A percentile compares a stretch with the other conserved stretches of the same genome.
These are phyloP conservation scores for Rhimphoctona megacephalus DNA, from an alignment of 2,888 invertebrate species.

Conservation along the genomic window DNA sequence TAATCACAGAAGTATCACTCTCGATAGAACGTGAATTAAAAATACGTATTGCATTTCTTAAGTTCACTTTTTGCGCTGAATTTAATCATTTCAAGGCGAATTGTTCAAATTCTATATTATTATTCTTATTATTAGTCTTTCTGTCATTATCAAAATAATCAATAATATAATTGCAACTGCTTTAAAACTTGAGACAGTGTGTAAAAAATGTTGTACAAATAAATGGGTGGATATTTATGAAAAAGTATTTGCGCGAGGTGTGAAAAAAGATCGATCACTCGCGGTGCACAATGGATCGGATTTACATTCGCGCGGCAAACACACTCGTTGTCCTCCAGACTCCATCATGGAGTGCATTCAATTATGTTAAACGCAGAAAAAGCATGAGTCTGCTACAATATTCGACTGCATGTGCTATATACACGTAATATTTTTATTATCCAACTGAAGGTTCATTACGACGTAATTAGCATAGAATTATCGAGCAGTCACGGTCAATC, in stretches of 20 bases:
- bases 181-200: no score
- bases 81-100: background rate
- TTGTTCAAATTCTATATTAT: background rate
- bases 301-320: conserved; percentile 21
- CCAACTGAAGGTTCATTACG: background rate
- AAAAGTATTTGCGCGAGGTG: background rate
- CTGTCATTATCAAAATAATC: background rate
- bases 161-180: background rate
- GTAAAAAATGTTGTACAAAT: background rate
- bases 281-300: conserved; percentile 23
- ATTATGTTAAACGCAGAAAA: conserved; percentile 13
- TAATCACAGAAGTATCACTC: conserved; percentile 50
- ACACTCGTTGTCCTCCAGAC: conserved; percentile 23
- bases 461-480: conserved; percentile 6
- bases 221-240: background rate
- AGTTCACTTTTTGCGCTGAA: background rate
- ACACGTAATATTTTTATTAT: background rate
- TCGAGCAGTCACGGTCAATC: background rate
- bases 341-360: background rate
- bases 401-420: background rate
- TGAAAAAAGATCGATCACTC: conserved; percentile 26
- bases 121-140: background rate
- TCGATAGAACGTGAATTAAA: background rate
- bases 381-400: conserved; percentile 8
- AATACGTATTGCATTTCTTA: background rate